A percentile compares a stretch with the other conserved stretches of the same genome.
phyloP scores from a whole-genome alignment of 2,888 invertebrate species.

The Darwinula stevensoni region DNA sequence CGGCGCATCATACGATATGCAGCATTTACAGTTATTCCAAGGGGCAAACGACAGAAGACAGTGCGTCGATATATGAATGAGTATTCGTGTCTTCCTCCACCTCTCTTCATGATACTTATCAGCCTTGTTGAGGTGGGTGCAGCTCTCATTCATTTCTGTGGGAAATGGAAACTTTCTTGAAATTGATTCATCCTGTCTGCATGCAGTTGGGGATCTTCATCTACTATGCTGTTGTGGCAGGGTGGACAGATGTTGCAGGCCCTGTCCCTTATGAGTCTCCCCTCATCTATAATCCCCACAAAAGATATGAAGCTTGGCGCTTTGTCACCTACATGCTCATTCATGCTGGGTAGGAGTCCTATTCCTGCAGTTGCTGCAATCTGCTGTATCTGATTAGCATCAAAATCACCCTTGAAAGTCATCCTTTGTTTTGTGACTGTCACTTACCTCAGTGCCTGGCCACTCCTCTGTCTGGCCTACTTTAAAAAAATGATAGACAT shows the following conservation, averaged over 20 bases:
- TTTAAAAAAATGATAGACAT: no score
- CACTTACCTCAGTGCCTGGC: no score
- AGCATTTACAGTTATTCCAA: slow-evolving; percentile 19
- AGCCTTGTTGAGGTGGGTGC: slow-evolving; percentile 47
- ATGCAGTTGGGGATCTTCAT: slow-evolving; percentile 23
- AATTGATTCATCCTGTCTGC: no score
- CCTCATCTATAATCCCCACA: slow-evolving; percentile 63
- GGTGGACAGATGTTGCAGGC: slow-evolving; percentile 19
- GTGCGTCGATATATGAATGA: slow-evolving; percentile 48
- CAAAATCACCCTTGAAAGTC: no score
- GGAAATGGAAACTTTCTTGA: slow-evolving; percentile 7
- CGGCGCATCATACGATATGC: slow-evolving; percentile 14
- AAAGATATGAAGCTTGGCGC: slow-evolving; percentile 66
- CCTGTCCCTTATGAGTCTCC: slow-evolving; percentile 43
- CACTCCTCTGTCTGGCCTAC: no score
- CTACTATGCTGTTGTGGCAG: slow-evolving; percentile 20
- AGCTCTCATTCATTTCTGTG: background rate
- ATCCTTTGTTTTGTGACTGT: no score
- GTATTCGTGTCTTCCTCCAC: slow-evolving; percentile 67
- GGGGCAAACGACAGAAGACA: slow-evolving; percentile 19
- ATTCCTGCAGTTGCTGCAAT: no score
- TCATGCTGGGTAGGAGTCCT: slow-evolving; percentile 71
- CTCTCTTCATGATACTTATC: slow-evolving; percentile 67
- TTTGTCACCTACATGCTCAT: slow-evolving; percentile 86
- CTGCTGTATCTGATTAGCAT: no score